These are phyloP conservation scores for Eurystomus glaucurus DNA, from an alignment of 2,797 vertebrate genomes.

Conservation along the genomic window DNA sequence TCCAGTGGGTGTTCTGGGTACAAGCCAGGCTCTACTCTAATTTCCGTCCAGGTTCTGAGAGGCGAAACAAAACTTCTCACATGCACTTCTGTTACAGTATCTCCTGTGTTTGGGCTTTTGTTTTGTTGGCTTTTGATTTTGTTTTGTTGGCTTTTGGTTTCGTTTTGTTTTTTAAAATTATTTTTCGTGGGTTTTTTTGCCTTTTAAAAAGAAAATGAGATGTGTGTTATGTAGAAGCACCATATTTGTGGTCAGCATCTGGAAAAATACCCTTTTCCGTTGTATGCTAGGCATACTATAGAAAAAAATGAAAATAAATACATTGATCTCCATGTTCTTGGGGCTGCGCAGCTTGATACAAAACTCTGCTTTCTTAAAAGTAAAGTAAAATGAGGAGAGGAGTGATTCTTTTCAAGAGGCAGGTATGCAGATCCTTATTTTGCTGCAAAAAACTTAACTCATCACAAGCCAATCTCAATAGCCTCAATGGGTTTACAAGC, in stretches of 20 bases:
- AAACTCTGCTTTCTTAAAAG: not conserved
- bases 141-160: not conserved
- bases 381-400: not conserved
- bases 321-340: not conserved
- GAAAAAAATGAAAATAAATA: not conserved
- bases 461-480: not conserved
- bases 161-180: not conserved
- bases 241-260: not conserved
- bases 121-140: not conserved
- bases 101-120: not conserved
- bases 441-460: not conserved
- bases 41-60: slow-evolving; percentile 49
- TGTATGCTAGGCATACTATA: not conserved
- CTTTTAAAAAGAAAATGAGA: slow-evolving; percentile 14
- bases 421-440: slow-evolving; percentile 13
- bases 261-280: slow-evolving; percentile 31
- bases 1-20: slow-evolving; percentile 38
- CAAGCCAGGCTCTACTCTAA: not conserved
- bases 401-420: not conserved
- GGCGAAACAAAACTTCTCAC: not conserved
- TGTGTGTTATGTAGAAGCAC: not conserved
- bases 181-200: not conserved
- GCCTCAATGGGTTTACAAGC: not conserved
- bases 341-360: slow-evolving; percentile 36
- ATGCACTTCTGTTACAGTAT: not conserved